Evolutionary conservation across 2,113 vertebrate genomes (phyloP).

Genomic region (Heterochromis multidens): DNA sequence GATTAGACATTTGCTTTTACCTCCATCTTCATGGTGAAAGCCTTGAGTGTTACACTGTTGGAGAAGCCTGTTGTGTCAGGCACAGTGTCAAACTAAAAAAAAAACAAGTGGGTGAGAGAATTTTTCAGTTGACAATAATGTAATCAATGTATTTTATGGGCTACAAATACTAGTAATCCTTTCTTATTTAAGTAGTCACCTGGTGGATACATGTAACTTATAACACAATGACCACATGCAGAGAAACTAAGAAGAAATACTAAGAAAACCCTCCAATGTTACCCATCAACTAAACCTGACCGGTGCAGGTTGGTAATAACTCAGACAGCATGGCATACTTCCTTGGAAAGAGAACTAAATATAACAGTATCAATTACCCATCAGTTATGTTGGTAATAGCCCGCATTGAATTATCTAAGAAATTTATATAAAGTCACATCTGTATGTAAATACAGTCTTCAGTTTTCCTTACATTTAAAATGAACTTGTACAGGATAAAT

Average conservation of each 20-base stretch:
- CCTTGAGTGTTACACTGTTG: slow-evolving; percentile 89
- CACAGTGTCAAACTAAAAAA: slow-evolving; percentile 86
- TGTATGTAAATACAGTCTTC: background rate
- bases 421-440: background rate
- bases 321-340: background rate
- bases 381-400: accelerated
- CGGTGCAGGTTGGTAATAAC: background rate
- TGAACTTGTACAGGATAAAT: background rate
- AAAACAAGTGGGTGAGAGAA: background rate
- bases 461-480: background rate
- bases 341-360: background rate
- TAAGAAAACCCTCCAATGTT: background rate
- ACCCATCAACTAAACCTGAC: background rate
- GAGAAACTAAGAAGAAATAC: background rate
- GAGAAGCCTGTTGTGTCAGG: slow-evolving; percentile 84
- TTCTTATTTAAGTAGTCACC: background rate
- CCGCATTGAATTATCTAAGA: background rate
- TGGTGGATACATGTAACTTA: background rate
- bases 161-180: background rate
- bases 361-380: background rate
- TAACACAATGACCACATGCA: background rate
- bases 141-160: background rate
- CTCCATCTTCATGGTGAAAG: slow-evolving; percentile 89
- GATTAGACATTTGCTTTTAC: slow-evolving; percentile 59
- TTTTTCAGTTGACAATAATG: background rate